These are phyloP conservation scores for Macrotrachela quadricornifera DNA, from an alignment of 1,140 invertebrate genomes.

Conservation along the genomic window DNA sequence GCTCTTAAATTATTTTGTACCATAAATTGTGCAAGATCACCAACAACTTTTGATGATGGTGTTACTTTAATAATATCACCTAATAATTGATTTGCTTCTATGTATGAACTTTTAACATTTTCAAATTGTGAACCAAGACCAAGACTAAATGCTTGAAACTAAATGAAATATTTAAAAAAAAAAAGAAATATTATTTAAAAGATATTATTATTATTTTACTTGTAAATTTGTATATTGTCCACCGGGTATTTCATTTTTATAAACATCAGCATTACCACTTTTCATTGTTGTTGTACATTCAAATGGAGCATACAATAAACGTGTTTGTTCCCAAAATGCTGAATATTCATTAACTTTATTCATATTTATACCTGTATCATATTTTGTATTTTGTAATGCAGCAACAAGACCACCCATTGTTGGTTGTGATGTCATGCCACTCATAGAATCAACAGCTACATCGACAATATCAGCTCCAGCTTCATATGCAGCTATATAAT, in stretches of 20 bases:
- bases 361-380: slow-evolving; percentile 42
- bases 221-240: slow-evolving; percentile 98
- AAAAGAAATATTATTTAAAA: too few relatives aligned
- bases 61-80: slow-evolving; percentile 97
- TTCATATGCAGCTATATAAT: slow-evolving; percentile 76
- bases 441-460: slow-evolving; percentile 95
- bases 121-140: slow-evolving; percentile 95
- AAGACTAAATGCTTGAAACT: slow-evolving; percentile 75
- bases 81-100: slow-evolving; percentile 74
- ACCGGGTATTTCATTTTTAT: slow-evolving; percentile 84
- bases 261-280: slow-evolving; percentile 93
- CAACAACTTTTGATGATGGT: slow-evolving; percentile 93
- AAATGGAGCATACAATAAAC: slow-evolving; percentile 88
- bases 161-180: too few relatives aligned
- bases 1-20: slow-evolving; percentile 82
- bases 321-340: slow-evolving; percentile 92
- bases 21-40: slow-evolving; percentile 98
- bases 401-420: slow-evolving; percentile 94
- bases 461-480: slow-evolving; percentile 93
- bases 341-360: slow-evolving; percentile 73
- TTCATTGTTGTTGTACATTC: slow-evolving; percentile 96
- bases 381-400: slow-evolving; percentile 41
- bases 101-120: slow-evolving; percentile 83
- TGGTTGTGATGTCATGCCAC: slow-evolving; percentile 83
- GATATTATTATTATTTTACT: slow-evolving; percentile 3